Conservation (phyloP, 2,888 invertebrate genomes). For the Eristalis arbustorum region DNA sequence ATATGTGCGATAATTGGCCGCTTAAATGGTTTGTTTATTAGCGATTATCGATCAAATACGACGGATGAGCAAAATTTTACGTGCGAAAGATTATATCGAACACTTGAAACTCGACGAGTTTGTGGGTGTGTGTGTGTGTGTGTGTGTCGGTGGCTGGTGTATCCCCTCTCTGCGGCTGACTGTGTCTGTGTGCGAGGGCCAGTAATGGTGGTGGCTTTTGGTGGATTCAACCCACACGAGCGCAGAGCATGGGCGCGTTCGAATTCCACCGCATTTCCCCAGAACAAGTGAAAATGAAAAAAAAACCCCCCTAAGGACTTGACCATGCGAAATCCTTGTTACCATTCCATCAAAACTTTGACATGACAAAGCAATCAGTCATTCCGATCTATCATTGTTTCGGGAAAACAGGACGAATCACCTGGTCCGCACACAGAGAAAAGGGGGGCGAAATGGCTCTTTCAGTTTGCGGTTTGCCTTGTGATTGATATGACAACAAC, state of each 20-base stretch:
- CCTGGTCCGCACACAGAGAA: neutral
- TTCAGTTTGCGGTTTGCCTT: neutral
- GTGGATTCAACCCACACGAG: constrained; percentile 15
- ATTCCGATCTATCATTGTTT: neutral
- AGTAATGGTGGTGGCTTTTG: constrained; percentile 11
- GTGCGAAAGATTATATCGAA: constrained; percentile 60
- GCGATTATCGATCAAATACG: constrained; percentile 21
- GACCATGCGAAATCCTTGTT: neutral
- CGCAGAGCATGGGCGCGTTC: constrained; percentile 32
- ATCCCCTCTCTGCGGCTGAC: neutral
- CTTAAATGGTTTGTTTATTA: constrained; percentile 21
- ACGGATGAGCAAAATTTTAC: constrained; percentile 50
- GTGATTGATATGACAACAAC: constrained; percentile 43
- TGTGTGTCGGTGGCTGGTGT: neutral
- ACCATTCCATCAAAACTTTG: constrained; percentile 2
- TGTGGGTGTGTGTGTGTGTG: constrained; percentile 36
- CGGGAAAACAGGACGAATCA: neutral
- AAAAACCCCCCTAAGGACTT: neutral
- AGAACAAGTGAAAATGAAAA: neutral
- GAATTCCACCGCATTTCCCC: constrained; percentile 45
- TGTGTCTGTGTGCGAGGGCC: neutral
- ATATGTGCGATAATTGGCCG: constrained; percentile 28
- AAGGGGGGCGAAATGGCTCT: neutral
- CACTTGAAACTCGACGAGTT: constrained; percentile 52
- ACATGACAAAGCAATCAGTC: neutral